Conservation (phyloP, 2,888 invertebrate genomes). For the Eugnorisma glareosa region DNA sequence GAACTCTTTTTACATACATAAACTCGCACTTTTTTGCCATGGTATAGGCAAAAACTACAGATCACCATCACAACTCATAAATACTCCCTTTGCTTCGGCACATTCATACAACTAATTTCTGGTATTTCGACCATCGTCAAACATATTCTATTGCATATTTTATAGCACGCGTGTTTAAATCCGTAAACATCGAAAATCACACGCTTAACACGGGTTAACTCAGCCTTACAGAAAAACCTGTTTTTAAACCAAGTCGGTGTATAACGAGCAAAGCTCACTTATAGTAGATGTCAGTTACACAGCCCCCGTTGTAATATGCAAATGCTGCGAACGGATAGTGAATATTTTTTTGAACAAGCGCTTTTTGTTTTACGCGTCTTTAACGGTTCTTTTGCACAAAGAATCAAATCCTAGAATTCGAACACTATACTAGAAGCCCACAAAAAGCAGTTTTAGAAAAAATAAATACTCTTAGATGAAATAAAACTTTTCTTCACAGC, state of each 20-base stretch:
- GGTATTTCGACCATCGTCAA: not conserved
- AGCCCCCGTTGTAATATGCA: constrained; percentile 30
- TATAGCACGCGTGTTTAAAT: not conserved
- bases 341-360: not conserved
- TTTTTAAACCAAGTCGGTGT: not conserved
- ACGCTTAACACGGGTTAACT: not conserved
- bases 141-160: not conserved
- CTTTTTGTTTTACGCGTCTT: constrained; percentile 14
- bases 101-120: not conserved
- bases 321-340: constrained; percentile 44
- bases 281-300: constrained; percentile 32
- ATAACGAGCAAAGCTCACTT: constrained; percentile 32
- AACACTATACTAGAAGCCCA: not conserved
- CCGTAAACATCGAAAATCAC: not conserved
- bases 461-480: not conserved
- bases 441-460: not conserved
- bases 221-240: not conserved
- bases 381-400: not conserved
- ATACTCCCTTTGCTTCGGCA: not conserved
- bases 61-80: not conserved
- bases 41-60: not conserved
- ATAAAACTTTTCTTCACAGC: not conserved
- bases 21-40: not conserved
- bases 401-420: not conserved
- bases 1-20: not conserved